Evolutionary conservation across 1,140 invertebrate species (phyloP).

Genomic region (Lepidurus apus): DNA sequence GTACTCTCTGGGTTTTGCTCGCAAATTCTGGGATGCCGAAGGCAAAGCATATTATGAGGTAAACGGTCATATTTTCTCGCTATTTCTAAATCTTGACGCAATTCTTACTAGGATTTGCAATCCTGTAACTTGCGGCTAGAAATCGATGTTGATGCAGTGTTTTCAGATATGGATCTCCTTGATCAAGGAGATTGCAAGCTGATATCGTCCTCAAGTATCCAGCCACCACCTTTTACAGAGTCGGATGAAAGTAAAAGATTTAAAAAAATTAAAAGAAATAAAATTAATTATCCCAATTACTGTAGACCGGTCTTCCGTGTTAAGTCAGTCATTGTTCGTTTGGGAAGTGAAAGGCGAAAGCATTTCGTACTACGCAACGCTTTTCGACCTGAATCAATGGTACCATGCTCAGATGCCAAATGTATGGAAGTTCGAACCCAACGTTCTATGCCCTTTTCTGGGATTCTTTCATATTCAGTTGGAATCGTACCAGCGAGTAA

Average conservation of each 20-base stretch:
- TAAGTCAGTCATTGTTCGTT: conserved; percentile 51
- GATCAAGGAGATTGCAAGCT: conserved; percentile 20
- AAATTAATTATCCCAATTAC: not conserved
- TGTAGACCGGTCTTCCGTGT: conserved; percentile 1
- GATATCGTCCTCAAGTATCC: not conserved
- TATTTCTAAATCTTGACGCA: conserved; percentile 28
- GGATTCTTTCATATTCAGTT: conserved; percentile 41
- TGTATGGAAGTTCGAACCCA: conserved; percentile 41
- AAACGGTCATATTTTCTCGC: conserved; percentile 34
- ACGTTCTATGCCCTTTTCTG: conserved; percentile 43
- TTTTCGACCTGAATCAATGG: conserved; percentile 93
- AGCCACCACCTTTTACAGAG: not conserved
- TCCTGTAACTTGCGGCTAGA: conserved; percentile 42
- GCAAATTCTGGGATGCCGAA: conserved; percentile 45
- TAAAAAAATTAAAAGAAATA: conserved; percentile 21
- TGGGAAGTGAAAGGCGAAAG: conserved; percentile 46
- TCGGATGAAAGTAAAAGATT: not conserved
- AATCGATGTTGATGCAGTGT: conserved; percentile 39
- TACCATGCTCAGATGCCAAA: conserved; percentile 88
- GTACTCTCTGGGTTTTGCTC: conserved; percentile 46
- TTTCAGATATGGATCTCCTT: not conserved
- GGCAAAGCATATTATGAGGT: conserved; percentile 38
- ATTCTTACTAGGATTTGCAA: conserved; percentile 39
- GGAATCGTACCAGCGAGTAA: conserved; percentile 38
- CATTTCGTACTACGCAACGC: conserved; percentile 45